Percentiles rank a stretch among this genome's conserved stretches.
These are phyloP conservation scores for Argentina silus DNA, from an alignment of 2,797 vertebrate species.

Conservation along the genomic window DNA sequence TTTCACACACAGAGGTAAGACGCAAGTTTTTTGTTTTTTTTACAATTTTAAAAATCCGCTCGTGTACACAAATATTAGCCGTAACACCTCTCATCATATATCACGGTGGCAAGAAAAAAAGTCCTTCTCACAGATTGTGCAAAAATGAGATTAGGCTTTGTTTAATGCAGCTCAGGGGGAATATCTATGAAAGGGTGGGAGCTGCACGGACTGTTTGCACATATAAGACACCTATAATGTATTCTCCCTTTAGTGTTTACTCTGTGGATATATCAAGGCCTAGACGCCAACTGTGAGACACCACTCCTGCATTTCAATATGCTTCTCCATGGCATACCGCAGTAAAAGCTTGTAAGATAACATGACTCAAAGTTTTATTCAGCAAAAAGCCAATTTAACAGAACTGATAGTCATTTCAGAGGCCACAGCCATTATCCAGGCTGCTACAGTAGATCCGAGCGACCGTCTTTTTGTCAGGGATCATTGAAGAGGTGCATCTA, in stretches of 20 bases:
- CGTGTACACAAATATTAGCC: neutral
- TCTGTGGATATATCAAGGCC: neutral
- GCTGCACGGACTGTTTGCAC: no score
- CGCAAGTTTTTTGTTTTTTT: no score
- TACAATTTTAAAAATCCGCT: neutral
- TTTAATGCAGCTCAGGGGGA: neutral
- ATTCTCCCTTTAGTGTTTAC: conserved; percentile 3
- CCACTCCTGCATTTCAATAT: conserved; percentile 1
- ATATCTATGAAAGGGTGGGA: no score
- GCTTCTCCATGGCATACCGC: neutral
- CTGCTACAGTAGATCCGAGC: neutral
- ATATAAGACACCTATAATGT: neutral
- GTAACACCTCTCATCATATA: neutral
- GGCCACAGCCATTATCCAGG: no score
- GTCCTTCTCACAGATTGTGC: neutral
- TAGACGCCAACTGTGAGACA: neutral
- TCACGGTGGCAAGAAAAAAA: neutral
- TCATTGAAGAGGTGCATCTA: no score
- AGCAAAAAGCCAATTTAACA: neutral
- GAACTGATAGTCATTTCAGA: no score
- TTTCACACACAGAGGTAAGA: no score
- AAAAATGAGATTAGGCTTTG: neutral
- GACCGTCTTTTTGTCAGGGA: no score
- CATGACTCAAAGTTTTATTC: neutral
- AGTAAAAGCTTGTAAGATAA: no score